A percentile compares a stretch with the other conserved stretches of the same genome.
These are phyloP conservation scores for Pseudoips prasinana DNA, from an alignment of 2,888 invertebrate species.

Conservation along the genomic window DNA sequence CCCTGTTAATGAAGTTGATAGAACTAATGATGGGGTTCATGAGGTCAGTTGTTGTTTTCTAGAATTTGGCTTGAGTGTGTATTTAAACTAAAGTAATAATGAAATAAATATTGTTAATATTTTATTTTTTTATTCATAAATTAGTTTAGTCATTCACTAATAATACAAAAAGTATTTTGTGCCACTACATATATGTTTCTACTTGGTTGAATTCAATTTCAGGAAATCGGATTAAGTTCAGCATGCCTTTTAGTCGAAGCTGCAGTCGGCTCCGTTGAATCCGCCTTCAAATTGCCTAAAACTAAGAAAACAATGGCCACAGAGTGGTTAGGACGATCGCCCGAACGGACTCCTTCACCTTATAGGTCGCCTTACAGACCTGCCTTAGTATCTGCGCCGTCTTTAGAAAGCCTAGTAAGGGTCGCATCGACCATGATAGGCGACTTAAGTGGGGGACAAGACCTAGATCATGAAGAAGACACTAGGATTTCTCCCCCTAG, in stretches of 20 bases:
- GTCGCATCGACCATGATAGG: constrained; percentile 82
- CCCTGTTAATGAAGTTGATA: constrained; percentile 12
- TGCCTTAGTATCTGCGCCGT: constrained; percentile 61
- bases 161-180: no score
- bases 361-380: constrained; percentile 71
- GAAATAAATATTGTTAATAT: no score
- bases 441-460: constrained; percentile 61
- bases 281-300: constrained; percentile 94
- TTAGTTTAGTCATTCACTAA: no score
- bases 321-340: constrained; percentile 93
- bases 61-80: constrained; percentile 83
- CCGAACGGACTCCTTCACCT: constrained; percentile 71
- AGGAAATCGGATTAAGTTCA: constrained; percentile 84
- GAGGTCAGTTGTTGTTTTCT: constrained; percentile 47
- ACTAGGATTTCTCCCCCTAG: constrained; percentile 59
- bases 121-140: no score
- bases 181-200: no score
- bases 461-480: constrained; percentile 59
- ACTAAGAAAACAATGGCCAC: constrained; percentile 95
- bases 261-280: constrained; percentile 90
- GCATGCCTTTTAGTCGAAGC: constrained; percentile 92
- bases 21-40: constrained; percentile 24
- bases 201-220: no score
- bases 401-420: constrained; percentile 84
- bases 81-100: no score